Percentiles rank a stretch among this genome's conserved stretches.
These are phyloP conservation scores for Nephrotoma flavescens DNA, from an alignment of 2,888 invertebrate genomes.

Conservation along the genomic window DNA sequence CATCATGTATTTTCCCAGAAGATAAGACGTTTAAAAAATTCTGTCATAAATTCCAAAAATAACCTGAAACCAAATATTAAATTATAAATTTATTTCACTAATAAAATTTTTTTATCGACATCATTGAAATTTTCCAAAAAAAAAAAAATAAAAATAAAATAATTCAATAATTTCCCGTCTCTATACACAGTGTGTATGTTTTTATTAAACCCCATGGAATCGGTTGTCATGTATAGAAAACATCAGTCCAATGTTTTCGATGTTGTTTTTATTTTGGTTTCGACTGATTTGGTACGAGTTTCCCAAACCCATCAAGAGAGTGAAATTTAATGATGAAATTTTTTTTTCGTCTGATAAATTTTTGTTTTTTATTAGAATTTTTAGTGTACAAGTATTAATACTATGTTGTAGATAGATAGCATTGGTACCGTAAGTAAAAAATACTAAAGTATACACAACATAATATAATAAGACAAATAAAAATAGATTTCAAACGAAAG, in stretches of 20 bases:
- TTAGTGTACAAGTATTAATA: neutral
- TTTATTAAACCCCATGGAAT: neutral
- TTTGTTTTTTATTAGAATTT: neutral
- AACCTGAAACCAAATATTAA: neutral
- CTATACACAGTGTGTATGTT: neutral
- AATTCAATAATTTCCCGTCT: neutral
- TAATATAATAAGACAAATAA: neutral
- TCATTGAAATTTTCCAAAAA: neutral
- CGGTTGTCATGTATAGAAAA: neutral
- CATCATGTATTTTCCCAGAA: neutral
- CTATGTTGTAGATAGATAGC: neutral
- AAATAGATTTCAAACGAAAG: neutral
- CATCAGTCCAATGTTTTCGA: neutral
- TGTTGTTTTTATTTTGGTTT: neutral
- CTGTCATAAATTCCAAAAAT: neutral
- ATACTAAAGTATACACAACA: neutral
- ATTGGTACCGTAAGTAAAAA: neutral
- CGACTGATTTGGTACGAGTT: neutral
- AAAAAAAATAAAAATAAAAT: neutral
- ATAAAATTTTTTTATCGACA: neutral
- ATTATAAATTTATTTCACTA: neutral
- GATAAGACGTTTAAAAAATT: neutral
- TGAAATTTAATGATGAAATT: neutral
- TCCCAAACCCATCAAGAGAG: neutral
- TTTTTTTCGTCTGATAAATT: neutral